phyloP scores from a whole-genome alignment of 2,888 invertebrate genomes.

The Ecdyonurus torrentis region DNA sequence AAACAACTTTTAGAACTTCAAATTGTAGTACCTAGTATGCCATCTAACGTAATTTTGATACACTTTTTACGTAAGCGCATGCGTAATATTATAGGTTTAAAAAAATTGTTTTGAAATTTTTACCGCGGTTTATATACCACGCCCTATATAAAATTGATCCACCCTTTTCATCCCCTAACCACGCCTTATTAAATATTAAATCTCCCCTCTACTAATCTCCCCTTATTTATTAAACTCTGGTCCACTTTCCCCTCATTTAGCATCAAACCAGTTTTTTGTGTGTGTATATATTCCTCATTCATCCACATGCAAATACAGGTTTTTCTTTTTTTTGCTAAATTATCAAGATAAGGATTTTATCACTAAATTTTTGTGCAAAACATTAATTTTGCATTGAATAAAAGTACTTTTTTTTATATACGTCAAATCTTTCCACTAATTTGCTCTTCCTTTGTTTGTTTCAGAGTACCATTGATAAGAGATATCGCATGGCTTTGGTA shows the following conservation, averaged over 20 bases:
- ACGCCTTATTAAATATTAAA: neutral
- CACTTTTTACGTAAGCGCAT: neutral
- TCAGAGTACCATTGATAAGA: too few species aligned
- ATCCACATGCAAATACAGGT: neutral
- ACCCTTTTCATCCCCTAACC: neutral
- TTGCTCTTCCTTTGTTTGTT: too few species aligned
- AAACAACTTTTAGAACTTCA: too few species aligned
- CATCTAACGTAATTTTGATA: neutral
- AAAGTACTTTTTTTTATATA: too few species aligned
- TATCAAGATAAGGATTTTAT: too few species aligned
- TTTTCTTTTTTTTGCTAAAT: neutral
- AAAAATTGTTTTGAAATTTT: neutral
- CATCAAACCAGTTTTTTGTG: too few species aligned
- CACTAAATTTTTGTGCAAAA: too few species aligned
- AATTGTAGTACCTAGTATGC: neutral
- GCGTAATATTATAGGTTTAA: neutral
- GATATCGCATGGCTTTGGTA: too few species aligned
- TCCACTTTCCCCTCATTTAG: too few species aligned
- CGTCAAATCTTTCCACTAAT: too few species aligned
- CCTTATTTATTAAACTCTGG: too few species aligned
- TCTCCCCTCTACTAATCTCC: neutral
- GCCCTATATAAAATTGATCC: neutral
- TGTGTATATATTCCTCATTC: neutral
- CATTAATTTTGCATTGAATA: too few species aligned
- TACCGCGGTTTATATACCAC: neutral